Base-by-base conservation (phyloP, 2,888 invertebrate species). In the Toxonevra muliebris region DNA sequence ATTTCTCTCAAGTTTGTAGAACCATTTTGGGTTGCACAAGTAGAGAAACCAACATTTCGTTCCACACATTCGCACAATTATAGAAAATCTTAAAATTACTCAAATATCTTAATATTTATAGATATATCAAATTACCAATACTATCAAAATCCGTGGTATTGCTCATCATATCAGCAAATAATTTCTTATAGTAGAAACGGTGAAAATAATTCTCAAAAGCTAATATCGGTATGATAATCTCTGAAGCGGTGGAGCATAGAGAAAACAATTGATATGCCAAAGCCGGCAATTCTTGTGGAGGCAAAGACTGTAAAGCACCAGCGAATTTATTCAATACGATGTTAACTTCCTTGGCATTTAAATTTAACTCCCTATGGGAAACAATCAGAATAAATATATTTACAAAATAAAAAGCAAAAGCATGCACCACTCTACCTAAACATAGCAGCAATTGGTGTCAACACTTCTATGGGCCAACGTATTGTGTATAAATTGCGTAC, bases 401-500 rank as follows among this genome's bases (percentile, higher is more conserved):
- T 30, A 30, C 7, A 30, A 30, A 30, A 30, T 7, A 30, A 4
- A 30, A 30, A 30, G 30, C 30, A 30, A 30, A 30, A 30, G 30
- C 30, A 7, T 30, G 3, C 30, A 7, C 30, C 20, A 20, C 61
- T 74, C 82, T 83, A 91, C 90, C 86, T 86, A 77, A 91, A 90
- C 89, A 90, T 89, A 71, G 87, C 86, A 8, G 90, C 87, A 53
- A 91, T 82, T 3, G 89, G 85, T 17, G 88, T 88, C 54, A 90
- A 78, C 66, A 88, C 87, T 57, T 86, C 82, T 1, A 85, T 76
- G 15, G 88, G 86, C 89, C 90, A 90, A 54, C 87, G 85, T 77
- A 87, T 84, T 70, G 87, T 86, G 73, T 87, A 88, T 9, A 91
- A 81, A 58, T 86, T 84, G 70, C 86, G 87, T 5, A 91, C 82